Evolutionary conservation across 92 coral and sea anemone genomes (phyloP), one percentile per base, ranked within the genome.

Genomic region (Zoanthus gigantus): DNA sequence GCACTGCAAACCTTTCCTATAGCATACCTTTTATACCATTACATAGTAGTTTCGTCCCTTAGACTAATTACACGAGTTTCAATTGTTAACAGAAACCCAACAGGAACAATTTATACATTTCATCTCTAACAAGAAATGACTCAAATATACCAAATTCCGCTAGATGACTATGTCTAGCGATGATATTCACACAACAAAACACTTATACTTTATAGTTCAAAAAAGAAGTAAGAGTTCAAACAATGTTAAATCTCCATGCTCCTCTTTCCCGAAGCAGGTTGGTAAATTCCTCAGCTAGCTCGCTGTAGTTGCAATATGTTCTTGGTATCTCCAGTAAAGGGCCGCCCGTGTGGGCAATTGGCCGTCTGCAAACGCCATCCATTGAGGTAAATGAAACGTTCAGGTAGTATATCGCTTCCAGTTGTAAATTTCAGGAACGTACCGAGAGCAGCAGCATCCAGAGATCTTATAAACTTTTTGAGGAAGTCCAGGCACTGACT

Each of bases 221-320:
- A 60, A 60, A 60, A 60, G 67, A 60, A 60, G 67, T 60, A 60
- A 60, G 67, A 68, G 60, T 45, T 74, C 78, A 76, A 54, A 76
- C 81, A 52, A 76, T 76, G 81, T 76, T 76, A 23, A 76, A 76
- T 52, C 45, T 66, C 91, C 91, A 88, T 74, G 82, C 83, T 42
- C 65, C 83, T 54, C 76, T 88, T 74, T 88, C 84, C 67, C 88
- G 68, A 66, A 88, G 46, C 52, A 82, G 66, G 61, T 28, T 60
- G 76, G 91, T 88, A 72, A 88, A 88, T 75, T 88, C 91, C 37
- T 88, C 91, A 61, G 88, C 88, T 44, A 89, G 92, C 83, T 89
- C 92, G 69, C 68, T 83, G 78, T 74, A 83, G 46, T 69, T 74
- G 72, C 77, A 83, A 76, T 83, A 89, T 48, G 92, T 83, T 76